Evolutionary conservation across 2,113 vertebrate genomes (phyloP), one percentile per base, ranked within the genome.

Genomic region (Mobula birostris): DNA sequence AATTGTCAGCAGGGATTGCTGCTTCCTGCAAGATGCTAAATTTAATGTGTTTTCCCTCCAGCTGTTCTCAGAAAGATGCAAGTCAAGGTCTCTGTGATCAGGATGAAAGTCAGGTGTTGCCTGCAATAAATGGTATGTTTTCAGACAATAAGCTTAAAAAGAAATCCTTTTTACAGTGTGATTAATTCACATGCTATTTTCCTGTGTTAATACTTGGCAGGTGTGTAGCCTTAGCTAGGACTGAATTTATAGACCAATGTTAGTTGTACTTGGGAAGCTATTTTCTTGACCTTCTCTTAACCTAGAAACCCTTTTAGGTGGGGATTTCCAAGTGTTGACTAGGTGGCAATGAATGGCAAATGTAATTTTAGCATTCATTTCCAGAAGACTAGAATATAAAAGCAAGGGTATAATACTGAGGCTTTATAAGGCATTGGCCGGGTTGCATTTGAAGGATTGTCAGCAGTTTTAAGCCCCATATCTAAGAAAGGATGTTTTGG

Each of bases 61-160:
- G 97, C 95, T 98, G 97, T 95, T 97, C 97, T 87, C 96, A 97
- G 94, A 96, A 96, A 94, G 96, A 97, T 85, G 95, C 95, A 36
- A 95, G 58, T 8, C 95, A 95, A 95, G 97, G 96, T 58, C 95
- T 96, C 94, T 98, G 97, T 94, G 94, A 94, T 14, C 7, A 19
- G n/a, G 76, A 95, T 95, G 97, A 94, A 95, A 96, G 48, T 77
- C 27, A 95, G 2, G 97, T 97, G 95, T 95, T 97, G 76, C 96
- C 97, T 0, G 97, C 97, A 19, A 96, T 97, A 74, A 96, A 96
- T 0, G 97, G 97, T 97, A 77, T 95, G 95, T 70, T 79, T 27
- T 96, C 85, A 82, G 95, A 96, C 94, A n/a, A 88, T 87, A 27
- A 58, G 40, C 21, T 58, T 12, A 27, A 83, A 85, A 85, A 9